These are phyloP conservation scores for Aphelocoma coerulescens DNA, from an alignment of 2,113 vertebrate genomes.

Conservation along the genomic window DNA sequence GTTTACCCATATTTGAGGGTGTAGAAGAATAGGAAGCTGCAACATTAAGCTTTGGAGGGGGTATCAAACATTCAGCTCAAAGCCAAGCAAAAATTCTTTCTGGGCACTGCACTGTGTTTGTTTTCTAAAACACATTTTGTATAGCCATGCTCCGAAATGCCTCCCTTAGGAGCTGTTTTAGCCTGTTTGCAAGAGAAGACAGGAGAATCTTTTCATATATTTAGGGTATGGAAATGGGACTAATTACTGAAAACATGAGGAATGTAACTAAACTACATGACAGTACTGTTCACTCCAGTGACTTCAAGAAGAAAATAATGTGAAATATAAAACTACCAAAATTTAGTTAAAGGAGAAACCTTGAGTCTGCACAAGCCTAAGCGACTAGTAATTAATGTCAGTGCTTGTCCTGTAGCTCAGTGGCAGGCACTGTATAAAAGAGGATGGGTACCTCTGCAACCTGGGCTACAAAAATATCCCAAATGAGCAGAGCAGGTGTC, in stretches of 20 bases:
- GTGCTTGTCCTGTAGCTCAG: background rate
- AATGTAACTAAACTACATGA: background rate
- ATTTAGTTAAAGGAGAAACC: background rate
- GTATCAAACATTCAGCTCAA: background rate
- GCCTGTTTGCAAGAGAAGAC: background rate
- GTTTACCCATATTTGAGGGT: rapidly evolving
- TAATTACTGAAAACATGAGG: background rate
- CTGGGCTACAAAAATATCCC: background rate
- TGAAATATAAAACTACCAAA: background rate
- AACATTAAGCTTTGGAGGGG: background rate
- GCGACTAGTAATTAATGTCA: background rate
- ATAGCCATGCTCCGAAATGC: background rate
- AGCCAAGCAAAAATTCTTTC: background rate
- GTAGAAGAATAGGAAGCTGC: background rate
- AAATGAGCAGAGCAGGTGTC: background rate
- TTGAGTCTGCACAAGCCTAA: background rate
- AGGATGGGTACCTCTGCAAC: background rate
- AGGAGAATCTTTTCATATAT: background rate
- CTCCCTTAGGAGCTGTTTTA: background rate
- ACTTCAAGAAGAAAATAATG: background rate
- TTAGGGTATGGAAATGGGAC: background rate
- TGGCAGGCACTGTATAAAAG: background rate
- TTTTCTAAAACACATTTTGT: background rate
- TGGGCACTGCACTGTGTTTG: background rate
- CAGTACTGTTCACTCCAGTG: background rate